Evolutionary conservation across 2,113 vertebrate genomes (phyloP).

Genomic region (Rattus norvegicus): GRCr8 NC_086022.1:133639001-133639500

Average conservation of each 20-base stretch:
- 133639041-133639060: neutral
- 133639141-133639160: neutral
- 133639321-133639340: neutral
- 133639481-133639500: neutral
- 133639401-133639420: neutral
- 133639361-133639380: neutral
- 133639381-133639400: neutral
- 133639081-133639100: slow-evolving; percentile 35
- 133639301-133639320: neutral
- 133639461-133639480: neutral
- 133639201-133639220: neutral
- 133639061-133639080: neutral
- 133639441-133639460: neutral
- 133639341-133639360: neutral
- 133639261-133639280: neutral
- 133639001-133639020: neutral
- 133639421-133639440: too few relatives aligned
- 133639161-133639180: neutral
- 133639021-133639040: neutral
- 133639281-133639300: neutral
- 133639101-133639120: neutral
- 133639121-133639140: neutral
- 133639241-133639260: neutral
- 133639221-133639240: neutral
- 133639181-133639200: neutral